These are phyloP conservation scores for Daktulosphaira vitifoliae DNA, from an alignment of 1,140 invertebrate species.

Conservation along the genomic window DNA sequence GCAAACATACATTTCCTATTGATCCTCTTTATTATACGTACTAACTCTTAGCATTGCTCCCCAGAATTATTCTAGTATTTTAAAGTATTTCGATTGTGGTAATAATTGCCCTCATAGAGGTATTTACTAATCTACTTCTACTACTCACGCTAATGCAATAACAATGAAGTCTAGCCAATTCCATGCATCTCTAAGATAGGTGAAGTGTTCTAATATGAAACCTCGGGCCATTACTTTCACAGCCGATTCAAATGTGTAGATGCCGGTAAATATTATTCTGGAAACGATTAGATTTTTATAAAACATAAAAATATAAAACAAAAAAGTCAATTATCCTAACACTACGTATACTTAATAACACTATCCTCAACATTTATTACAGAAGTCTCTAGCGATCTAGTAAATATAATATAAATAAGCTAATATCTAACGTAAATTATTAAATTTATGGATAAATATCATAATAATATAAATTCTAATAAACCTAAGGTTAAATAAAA, in stretches of 20 bases:
- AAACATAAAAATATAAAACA: constrained; percentile 23
- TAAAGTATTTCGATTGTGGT: constrained; percentile 10
- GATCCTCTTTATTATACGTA: no score
- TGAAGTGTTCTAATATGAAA: constrained; percentile 97
- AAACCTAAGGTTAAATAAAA: not conserved
- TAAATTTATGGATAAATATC: not conserved
- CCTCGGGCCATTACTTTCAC: constrained; percentile 98
- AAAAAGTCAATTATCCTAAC: constrained; percentile 21
- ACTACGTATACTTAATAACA: constrained; percentile 24
- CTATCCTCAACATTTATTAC: constrained; percentile 24
- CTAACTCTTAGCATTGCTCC: no score
- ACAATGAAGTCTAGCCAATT: constrained; percentile 99
- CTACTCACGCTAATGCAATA: constrained; percentile 98
- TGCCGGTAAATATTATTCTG: constrained; percentile 98
- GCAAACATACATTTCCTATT: no score
- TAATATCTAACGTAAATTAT: constrained; percentile 25
- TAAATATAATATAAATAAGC: constrained; percentile 18
- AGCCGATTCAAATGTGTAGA: constrained; percentile 98
- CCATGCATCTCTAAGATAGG: constrained; percentile 99
- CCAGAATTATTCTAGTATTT: no score
- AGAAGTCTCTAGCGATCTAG: constrained; percentile 20
- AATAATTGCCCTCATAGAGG: constrained; percentile 15
- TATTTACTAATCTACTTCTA: constrained; percentile 30
- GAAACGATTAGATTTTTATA: constrained; percentile 41
- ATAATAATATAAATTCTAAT: not conserved